Percentiles rank a stretch among this genome's conserved stretches.
These are phyloP conservation scores for Chydorus sphaericus DNA, from an alignment of 2,888 invertebrate species.

Conservation along the genomic window DNA sequence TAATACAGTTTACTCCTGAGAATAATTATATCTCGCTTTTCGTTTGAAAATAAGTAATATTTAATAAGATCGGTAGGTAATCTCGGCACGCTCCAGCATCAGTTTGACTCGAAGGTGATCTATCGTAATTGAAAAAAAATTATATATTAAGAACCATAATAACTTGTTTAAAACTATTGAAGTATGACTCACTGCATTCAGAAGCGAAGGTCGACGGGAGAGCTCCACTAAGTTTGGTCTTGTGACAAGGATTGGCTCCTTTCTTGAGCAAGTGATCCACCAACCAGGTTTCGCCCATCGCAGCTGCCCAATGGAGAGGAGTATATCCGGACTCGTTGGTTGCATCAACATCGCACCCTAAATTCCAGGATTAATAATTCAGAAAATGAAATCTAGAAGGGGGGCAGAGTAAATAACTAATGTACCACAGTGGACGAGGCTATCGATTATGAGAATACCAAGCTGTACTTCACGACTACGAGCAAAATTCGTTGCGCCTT, in stretches of 20 bases:
- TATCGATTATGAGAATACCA: background rate
- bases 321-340: background rate
- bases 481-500: no score
- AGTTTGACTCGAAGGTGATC: background rate
- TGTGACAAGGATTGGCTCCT: background rate
- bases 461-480: background rate
- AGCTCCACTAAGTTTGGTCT: background rate
- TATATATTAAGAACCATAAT: no score
- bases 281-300: background rate
- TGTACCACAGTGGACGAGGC: background rate
- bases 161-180: background rate
- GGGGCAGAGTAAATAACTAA: background rate
- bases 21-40: no score
- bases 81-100: background rate
- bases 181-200: background rate
- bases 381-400: background rate
- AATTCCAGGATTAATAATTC: no score
- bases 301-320: background rate
- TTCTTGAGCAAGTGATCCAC: background rate
- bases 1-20: slow-evolving; percentile 2
- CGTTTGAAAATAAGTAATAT: background rate
- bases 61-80: background rate
- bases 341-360: background rate
- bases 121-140: background rate
- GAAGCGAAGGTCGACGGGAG: background rate